These are phyloP conservation scores for Dasyprocta punctata DNA, from an alignment of 2,113 vertebrate genomes.

Conservation along the genomic window DNA sequence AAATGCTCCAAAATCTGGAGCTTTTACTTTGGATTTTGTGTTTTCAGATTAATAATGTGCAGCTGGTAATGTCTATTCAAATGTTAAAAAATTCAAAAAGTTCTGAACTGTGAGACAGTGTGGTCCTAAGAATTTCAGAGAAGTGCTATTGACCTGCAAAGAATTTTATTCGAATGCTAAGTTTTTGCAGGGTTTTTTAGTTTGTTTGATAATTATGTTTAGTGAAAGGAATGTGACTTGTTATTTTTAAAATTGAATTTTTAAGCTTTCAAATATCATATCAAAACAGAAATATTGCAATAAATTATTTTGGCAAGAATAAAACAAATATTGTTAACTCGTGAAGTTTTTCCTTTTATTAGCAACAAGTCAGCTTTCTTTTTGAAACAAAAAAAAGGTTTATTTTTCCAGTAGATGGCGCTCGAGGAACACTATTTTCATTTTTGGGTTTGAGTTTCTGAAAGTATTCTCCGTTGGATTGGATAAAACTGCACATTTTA, in stretches of 20 bases:
- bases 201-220: conserved; percentile 27
- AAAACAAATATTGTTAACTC: conserved; percentile 35
- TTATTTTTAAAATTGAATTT: conserved; percentile 7
- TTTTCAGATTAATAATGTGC: background rate
- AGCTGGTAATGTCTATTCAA: background rate
- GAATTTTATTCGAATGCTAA: background rate
- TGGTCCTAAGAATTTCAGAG: background rate
- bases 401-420: conserved; percentile 85
- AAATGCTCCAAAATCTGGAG: background rate
- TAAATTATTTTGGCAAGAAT: background rate
- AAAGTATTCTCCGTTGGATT: background rate
- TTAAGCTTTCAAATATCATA: background rate
- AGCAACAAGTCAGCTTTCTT: background rate
- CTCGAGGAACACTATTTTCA: conserved; percentile 68
- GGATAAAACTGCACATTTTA: background rate
- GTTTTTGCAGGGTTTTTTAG: background rate
- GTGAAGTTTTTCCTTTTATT: background rate
- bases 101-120: background rate
- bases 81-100: background rate
- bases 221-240: background rate
- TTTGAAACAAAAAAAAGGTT: background rate
- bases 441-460: background rate
- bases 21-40: background rate
- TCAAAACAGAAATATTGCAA: background rate
- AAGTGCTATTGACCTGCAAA: background rate